Conservation (phyloP, 2,113 vertebrate species). For the Rhombomys opimus region DNA sequence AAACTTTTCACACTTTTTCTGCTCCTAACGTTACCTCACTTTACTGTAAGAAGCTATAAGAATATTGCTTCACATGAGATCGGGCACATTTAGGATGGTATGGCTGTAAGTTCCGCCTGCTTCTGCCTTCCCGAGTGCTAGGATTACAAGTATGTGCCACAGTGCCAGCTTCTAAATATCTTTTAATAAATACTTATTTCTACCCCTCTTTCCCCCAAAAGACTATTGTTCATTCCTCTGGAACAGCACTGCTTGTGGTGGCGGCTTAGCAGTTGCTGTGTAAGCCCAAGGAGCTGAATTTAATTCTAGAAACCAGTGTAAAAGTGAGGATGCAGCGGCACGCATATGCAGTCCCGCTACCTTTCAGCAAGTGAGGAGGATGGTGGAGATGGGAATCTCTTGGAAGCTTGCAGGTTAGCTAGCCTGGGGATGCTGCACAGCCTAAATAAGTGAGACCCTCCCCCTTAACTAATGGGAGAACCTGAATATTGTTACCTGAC, state of each 20-base stretch:
- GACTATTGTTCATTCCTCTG: background rate
- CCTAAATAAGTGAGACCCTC: background rate
- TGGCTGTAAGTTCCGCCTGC: no score
- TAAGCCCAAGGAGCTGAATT: background rate
- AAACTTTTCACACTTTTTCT: background rate
- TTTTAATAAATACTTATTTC: no score
- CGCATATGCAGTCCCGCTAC: no score
- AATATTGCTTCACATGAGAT: no score
- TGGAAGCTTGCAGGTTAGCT: no score
- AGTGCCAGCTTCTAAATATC: no score
- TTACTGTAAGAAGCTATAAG: background rate
- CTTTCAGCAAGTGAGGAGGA: background rate
- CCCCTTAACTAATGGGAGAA: background rate
- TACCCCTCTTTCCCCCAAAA: no score
- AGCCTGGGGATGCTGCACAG: background rate
- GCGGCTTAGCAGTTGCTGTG: background rate
- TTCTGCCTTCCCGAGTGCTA: no score
- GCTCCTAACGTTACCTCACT: background rate
- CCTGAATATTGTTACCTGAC: background rate
- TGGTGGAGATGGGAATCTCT: background rate
- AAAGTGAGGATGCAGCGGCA: background rate
- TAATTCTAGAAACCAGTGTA: background rate
- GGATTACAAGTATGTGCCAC: no score
- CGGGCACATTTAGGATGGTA: no score
- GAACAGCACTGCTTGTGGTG: background rate